Conservation (phyloP, 2,888 invertebrate species). For the Cordilura impudica region DNA sequence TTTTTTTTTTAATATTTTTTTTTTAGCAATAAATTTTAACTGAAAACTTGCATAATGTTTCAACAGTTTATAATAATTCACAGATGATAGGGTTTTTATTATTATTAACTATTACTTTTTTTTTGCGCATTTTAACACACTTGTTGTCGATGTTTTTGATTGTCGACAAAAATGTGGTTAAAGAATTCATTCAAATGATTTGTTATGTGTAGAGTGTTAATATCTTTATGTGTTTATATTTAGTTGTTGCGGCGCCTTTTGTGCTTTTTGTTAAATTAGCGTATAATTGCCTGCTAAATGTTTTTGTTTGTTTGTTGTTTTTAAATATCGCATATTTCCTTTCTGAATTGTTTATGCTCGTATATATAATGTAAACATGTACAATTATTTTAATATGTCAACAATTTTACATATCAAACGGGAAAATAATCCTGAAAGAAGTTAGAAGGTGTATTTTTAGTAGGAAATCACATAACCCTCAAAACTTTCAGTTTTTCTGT, state of each 20-base stretch:
- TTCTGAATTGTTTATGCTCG: too few relatives aligned
- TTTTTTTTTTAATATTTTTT: background rate
- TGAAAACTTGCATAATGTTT: slow-evolving; percentile 38
- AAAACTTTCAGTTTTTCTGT: too few relatives aligned
- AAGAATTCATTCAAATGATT: slow-evolving; percentile 14
- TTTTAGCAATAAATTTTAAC: slow-evolving; percentile 2
- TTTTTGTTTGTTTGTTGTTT: slow-evolving; percentile 2
- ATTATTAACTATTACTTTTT: background rate
- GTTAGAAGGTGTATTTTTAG: too few relatives aligned
- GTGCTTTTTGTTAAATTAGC: slow-evolving; percentile 52
- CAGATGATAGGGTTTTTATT: slow-evolving; percentile 24
- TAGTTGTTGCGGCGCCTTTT: slow-evolving; percentile 40
- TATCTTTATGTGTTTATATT: slow-evolving; percentile 16
- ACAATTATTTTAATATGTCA: too few relatives aligned
- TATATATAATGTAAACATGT: too few relatives aligned
- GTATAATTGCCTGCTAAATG: slow-evolving; percentile 58
- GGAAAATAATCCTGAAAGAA: too few relatives aligned
- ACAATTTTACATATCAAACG: too few relatives aligned
- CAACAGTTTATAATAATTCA: slow-evolving; percentile 39
- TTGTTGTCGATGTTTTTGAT: background rate
- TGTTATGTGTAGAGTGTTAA: slow-evolving; percentile 2
- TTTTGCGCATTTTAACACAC: background rate
- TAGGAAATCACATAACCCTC: too few relatives aligned
- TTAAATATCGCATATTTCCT: too few relatives aligned
- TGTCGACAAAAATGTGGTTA: background rate